These are phyloP conservation scores for Darevskia mixta DNA, from an alignment of 2,797 vertebrate genomes.

Conservation along the genomic window DNA sequence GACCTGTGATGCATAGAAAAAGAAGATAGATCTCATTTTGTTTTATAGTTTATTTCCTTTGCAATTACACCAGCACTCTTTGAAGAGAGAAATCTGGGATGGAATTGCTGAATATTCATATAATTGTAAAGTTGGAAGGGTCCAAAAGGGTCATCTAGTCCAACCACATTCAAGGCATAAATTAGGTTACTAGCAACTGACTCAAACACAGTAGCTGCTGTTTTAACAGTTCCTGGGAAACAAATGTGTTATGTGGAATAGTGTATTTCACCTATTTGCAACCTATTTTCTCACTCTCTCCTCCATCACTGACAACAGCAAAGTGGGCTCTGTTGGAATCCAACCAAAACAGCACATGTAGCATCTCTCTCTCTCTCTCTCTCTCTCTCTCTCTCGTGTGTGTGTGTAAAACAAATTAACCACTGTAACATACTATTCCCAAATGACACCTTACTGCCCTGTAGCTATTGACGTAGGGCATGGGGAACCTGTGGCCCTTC, in stretches of 20 bases:
- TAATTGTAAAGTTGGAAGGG: too few relatives aligned
- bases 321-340: background rate
- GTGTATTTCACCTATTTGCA: background rate
- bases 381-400: too few relatives aligned
- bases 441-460: background rate
- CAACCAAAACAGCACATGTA: too few relatives aligned
- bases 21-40: conserved; percentile 4
- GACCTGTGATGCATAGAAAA: background rate
- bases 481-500: background rate
- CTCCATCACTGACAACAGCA: background rate
- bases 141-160: too few relatives aligned
- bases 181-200: too few relatives aligned
- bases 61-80: background rate
- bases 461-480: background rate
- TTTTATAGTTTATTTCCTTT: background rate
- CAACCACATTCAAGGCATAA: too few relatives aligned
- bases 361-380: too few relatives aligned
- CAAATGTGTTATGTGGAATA: background rate
- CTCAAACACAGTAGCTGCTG: background rate
- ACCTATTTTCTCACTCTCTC: background rate
- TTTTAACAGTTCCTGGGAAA: background rate
- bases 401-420: background rate
- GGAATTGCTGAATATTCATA: background rate
- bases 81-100: background rate
- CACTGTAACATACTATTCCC: background rate